A percentile compares a stretch with the other conserved stretches of the same genome.
These are phyloP conservation scores for Etia nguti DNA, from an alignment of 2,113 vertebrate species.

Conservation along the genomic window DNA sequence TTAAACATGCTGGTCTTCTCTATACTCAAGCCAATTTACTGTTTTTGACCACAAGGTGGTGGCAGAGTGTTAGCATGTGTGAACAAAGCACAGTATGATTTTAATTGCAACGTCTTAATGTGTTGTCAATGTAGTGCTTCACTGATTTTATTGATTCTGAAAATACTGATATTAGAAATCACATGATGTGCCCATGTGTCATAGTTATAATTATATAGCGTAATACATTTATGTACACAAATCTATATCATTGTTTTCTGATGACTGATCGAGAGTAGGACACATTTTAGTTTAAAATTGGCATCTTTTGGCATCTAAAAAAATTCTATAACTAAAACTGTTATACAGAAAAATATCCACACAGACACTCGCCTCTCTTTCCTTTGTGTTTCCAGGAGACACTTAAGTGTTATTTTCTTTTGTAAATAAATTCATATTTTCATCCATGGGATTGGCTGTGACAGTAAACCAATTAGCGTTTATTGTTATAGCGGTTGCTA, in stretches of 20 bases:
- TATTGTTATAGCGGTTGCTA: constrained; percentile 51
- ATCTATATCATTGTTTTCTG: background rate
- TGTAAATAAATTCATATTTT: constrained; percentile 24
- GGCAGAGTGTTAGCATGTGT: background rate
- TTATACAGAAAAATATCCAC: background rate
- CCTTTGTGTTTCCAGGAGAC: background rate
- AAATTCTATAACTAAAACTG: background rate
- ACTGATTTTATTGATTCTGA: background rate
- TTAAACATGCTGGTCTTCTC: fast-evolving
- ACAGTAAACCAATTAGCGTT: constrained; percentile 70
- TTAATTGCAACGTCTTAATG: background rate
- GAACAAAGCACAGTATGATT: background rate
- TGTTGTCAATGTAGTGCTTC: background rate
- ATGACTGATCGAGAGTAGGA: background rate
- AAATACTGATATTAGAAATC: background rate
- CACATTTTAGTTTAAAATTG: background rate
- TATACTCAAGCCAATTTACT: fast-evolving
- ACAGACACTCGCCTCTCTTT: background rate
- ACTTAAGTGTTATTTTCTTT: background rate
- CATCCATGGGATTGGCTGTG: constrained; percentile 41
- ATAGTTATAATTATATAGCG: background rate
- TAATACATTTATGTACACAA: too few species aligned
- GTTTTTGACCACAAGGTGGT: constrained; percentile 17
- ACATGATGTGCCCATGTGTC: background rate
- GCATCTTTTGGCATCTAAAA: background rate